A percentile compares a stretch with the other conserved stretches of the same genome.
These are phyloP conservation scores for Pao palembangensis DNA, from an alignment of 2,113 vertebrate genomes.

Conservation along the genomic window DNA sequence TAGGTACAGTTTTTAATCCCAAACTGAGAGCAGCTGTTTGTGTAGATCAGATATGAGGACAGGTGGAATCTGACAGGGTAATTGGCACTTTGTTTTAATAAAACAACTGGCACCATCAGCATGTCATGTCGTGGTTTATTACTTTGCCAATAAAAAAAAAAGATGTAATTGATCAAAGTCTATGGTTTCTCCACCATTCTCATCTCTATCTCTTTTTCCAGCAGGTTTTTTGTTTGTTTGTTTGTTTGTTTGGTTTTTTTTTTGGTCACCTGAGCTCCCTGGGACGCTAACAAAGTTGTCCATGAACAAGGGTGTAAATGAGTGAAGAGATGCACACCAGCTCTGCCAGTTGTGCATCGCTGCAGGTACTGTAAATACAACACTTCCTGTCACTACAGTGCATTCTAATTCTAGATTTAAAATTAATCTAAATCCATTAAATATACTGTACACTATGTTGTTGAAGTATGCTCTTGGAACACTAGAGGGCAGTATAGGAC, in stretches of 20 bases:
- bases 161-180: too few species aligned
- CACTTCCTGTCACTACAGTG: background rate
- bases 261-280: constrained; percentile 12
- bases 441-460: background rate
- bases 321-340: constrained; percentile 61
- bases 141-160: background rate
- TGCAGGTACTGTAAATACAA: constrained; percentile 56
- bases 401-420: too few species aligned
- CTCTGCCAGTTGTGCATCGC: constrained; percentile 54
- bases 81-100: background rate
- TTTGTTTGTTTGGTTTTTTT: background rate
- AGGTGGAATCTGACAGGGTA: background rate
- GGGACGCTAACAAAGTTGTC: constrained; percentile 10
- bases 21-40: too few species aligned
- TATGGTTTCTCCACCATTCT: too few species aligned
- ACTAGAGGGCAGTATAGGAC: constrained; percentile 54
- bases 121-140: background rate
- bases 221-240: constrained; percentile 11
- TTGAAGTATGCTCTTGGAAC: constrained; percentile 3
- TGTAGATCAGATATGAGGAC: too few species aligned
- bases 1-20: too few species aligned
- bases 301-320: constrained; percentile 51
- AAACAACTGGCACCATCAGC: constrained; percentile 40
- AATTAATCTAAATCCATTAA: too few species aligned
- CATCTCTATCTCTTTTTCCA: constrained; percentile 4